phyloP scores from a whole-genome alignment of 2,888 invertebrate genomes.

The Hirtodrosophila alboralis region DNA sequence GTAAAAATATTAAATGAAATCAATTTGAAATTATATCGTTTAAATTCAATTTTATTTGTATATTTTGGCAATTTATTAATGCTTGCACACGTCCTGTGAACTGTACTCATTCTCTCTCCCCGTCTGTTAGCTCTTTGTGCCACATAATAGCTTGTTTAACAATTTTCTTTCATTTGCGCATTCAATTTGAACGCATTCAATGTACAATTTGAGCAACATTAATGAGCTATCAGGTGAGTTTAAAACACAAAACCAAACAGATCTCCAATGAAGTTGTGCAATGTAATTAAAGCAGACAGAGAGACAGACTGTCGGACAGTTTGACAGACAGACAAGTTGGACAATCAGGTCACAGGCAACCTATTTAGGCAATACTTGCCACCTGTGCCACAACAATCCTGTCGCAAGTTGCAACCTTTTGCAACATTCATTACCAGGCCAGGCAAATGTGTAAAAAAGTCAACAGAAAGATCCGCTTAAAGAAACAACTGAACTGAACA shows the following conservation, averaged over 20 bases:
- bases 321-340: slow-evolving; percentile 9
- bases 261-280: slow-evolving; percentile 40
- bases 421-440: slow-evolving; percentile 28
- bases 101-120: not conserved
- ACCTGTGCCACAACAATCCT: not conserved
- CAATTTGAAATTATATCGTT: no score
- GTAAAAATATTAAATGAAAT: no score
- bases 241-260: slow-evolving; percentile 18
- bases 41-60: no score
- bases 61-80: not conserved
- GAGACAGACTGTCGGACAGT: no score
- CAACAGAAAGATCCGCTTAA: slow-evolving; percentile 32
- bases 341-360: slow-evolving; percentile 38
- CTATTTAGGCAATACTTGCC: slow-evolving; percentile 5
- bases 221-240: slow-evolving; percentile 26
- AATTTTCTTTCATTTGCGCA: slow-evolving; percentile 21
- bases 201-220: slow-evolving; percentile 48
- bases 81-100: not conserved
- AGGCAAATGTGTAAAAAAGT: slow-evolving; percentile 45
- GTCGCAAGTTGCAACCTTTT: not conserved
- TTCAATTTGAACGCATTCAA: slow-evolving; percentile 33
- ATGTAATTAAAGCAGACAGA: slow-evolving; percentile 63
- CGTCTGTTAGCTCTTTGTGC: slow-evolving; percentile 19
- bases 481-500: slow-evolving; percentile 18
- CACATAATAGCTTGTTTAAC: slow-evolving; percentile 37